These are phyloP conservation scores for Urosaurus nigricauda DNA, from an alignment of 2,797 vertebrate genomes.

Conservation along the genomic window DNA sequence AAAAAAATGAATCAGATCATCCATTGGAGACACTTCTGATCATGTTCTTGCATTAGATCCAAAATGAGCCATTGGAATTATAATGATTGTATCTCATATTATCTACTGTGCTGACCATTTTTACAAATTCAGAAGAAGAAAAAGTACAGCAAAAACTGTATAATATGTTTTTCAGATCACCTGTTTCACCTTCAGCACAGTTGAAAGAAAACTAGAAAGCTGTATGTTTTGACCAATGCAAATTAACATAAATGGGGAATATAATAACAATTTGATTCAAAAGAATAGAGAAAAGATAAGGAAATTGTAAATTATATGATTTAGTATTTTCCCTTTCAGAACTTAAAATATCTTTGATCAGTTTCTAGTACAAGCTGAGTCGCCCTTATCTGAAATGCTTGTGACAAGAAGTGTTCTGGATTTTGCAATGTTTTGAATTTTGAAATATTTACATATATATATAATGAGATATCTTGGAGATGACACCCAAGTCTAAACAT, in stretches of 20 bases:
- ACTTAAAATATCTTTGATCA: constrained; percentile 45
- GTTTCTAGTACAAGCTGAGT: constrained; percentile 11
- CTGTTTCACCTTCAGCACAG: neutral
- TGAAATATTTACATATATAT: too few relatives aligned
- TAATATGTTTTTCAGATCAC: neutral
- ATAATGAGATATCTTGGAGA: too few relatives aligned
- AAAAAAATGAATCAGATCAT: too few relatives aligned
- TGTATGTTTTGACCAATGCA: neutral
- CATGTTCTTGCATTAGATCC: neutral
- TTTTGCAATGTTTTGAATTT: too few relatives aligned
- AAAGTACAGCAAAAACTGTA: neutral
- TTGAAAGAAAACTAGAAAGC: neutral
- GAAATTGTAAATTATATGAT: neutral
- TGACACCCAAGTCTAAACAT: too few relatives aligned
- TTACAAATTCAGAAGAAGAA: neutral
- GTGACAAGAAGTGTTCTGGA: too few relatives aligned
- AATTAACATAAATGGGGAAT: neutral
- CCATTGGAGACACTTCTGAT: neutral
- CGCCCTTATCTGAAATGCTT: too few relatives aligned
- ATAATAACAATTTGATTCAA: constrained; percentile 5
- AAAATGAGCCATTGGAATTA: neutral
- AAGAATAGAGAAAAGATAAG: constrained; percentile 31
- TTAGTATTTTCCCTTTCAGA: constrained; percentile 6
- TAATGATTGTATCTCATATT: neutral
- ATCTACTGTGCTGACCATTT: neutral